Conservation (phyloP, 2,113 vertebrate species). For the Perca fluviatilis region DNA sequence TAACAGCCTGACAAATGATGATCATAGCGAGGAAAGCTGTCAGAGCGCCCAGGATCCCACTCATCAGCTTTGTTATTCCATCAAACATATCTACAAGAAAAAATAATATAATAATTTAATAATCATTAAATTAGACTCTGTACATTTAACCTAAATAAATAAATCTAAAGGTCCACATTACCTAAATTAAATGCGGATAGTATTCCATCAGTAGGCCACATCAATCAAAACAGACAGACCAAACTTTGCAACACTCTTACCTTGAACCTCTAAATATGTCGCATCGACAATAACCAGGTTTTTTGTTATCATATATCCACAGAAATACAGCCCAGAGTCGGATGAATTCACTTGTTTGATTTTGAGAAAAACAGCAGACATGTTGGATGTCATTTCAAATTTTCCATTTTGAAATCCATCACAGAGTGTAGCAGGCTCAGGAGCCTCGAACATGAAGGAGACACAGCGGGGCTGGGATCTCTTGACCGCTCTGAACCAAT, state of each 20-base stretch:
- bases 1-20: no score
- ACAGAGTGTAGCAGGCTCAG: rapidly evolving
- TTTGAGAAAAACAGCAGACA: neutral
- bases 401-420: neutral
- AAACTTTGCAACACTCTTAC: neutral
- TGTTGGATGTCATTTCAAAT: neutral
- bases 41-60: no score
- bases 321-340: neutral
- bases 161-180: no score
- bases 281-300: neutral
- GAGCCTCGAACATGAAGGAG: rapidly evolving
- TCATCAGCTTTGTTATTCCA: no score
- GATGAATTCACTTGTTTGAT: neutral
- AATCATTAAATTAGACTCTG: no score
- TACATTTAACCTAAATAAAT: no score
- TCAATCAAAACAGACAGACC: no score
- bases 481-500: slow-evolving; percentile 8
- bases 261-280: slow-evolving; percentile 2
- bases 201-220: no score
- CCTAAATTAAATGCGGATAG: no score
- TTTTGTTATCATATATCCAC: neutral
- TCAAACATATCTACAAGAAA: no score
- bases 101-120: no score
- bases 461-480: neutral
- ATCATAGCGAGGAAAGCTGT: no score